Conservation (phyloP, 2,797 vertebrate genomes). For the Choloepus didactylus region DNA sequence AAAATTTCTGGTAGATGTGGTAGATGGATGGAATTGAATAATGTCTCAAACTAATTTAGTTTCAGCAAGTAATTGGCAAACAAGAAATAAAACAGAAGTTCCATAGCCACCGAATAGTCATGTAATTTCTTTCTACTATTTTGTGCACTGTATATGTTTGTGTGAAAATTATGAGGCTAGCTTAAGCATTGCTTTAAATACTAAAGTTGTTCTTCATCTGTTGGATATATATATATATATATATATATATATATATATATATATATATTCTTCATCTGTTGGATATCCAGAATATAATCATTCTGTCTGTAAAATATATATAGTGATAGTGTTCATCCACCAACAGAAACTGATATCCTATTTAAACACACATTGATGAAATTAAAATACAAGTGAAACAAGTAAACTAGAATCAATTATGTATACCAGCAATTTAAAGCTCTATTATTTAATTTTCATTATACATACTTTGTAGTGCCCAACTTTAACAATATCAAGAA, state of each 20-base stretch:
- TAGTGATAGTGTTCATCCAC: background rate
- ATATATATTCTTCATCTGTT: background rate
- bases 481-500: slow-evolving; percentile 45
- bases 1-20: background rate
- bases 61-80: background rate
- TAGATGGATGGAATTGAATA: background rate
- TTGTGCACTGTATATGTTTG: background rate
- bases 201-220: background rate
- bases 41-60: background rate
- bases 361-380: background rate
- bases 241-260: no score
- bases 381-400: background rate
- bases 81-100: background rate
- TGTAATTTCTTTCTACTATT: background rate
- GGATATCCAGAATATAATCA: background rate
- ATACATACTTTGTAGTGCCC: background rate
- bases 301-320: background rate
- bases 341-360: background rate
- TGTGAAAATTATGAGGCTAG: background rate
- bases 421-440: background rate
- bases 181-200: background rate
- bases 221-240: background rate
- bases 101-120: background rate
- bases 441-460: background rate
- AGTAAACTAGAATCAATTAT: background rate